Base-by-base conservation (phyloP, 2,888 invertebrate genomes). In the Lepas anatifera region DNA sequence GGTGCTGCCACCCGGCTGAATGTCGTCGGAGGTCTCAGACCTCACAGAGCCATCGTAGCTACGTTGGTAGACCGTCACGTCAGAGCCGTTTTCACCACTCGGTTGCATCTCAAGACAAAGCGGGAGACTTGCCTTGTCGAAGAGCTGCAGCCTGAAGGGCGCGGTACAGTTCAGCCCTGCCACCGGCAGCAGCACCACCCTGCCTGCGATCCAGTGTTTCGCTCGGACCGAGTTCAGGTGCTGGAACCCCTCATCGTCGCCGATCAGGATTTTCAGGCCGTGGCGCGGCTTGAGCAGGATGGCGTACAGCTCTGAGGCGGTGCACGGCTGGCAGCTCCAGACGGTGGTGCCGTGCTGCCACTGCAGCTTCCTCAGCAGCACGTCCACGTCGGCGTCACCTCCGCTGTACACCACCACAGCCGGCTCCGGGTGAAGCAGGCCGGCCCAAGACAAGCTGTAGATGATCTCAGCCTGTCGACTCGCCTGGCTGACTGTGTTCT, bases 121-220 rank as follows among this genome's bases (percentile, higher is more conserved):
- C 32, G 58, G 58, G 18, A 58, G 58, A 13, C 18, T 18, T 16
- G 58, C 58, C 32, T 58, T 58, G 58, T 16, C 18, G 18, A 32
- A 6, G 18, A 58, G 32, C 32, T 7, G 37, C 67, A 41, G 10
- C 27, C 13, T 29, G 52, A 68, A 35, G 37, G 52, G 48, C 37
- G 0, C 4, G 32, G 13, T 8, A n/a, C 43, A 48, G 35, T 18
- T 8, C 67, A 35, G 18, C 48, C 50, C 48, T 25, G 67, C 18
- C 50, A 50, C 18, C 37, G 63, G 63, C 68, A 67, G 43, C 69
- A 71, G 63, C 18, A 58, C 58, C 58, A 58, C 32, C 58, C 32
- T 6, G 4, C 58, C 58, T 29, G 32, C 58, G 18, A 58, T 32
- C 58, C 58, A 58, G 32, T 58, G 58, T 2, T 18, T 29, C 32